A percentile compares a stretch with the other conserved stretches of the same genome.
Evolutionary conservation across 2,797 vertebrate species (phyloP).

Genomic region (Takifugu ocellatus): DNA sequence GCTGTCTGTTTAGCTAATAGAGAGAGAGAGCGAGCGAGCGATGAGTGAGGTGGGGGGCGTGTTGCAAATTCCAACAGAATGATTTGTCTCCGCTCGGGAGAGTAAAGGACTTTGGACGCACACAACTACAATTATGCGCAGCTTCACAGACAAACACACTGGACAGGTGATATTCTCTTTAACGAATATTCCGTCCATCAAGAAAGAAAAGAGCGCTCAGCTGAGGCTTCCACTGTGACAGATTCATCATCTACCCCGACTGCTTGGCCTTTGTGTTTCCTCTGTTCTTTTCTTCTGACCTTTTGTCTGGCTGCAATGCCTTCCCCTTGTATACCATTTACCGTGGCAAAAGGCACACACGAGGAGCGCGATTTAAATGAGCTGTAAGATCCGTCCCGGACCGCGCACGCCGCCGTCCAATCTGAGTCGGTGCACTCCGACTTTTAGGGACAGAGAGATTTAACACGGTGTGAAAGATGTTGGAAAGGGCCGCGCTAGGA

Average conservation of each 20-base stretch:
- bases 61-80: no score
- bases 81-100: no score
- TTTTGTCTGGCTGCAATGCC: conserved; percentile 23
- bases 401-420: conserved; percentile 3
- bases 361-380: conserved; percentile 43
- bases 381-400: conserved; percentile 31
- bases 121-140: conserved; percentile 21
- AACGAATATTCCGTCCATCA: conserved; percentile 16
- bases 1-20: no score
- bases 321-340: conserved; percentile 50
- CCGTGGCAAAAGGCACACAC: conserved; percentile 51
- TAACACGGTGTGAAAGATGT: conserved; percentile 47
- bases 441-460: conserved; percentile 48
- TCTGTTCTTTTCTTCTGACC: conserved; percentile 16
- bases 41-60: no score
- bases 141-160: conserved; percentile 1
- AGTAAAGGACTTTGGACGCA: no score
- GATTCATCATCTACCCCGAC: conserved; percentile 80
- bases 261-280: conserved; percentile 17
- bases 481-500: not conserved
- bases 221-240: conserved; percentile 77
- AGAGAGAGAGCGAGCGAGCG: no score
- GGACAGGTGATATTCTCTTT: conserved; percentile 4
- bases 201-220: conserved; percentile 63
- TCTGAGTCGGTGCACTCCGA: conserved; percentile 42